Evolutionary conservation across 2,888 invertebrate species (phyloP), one percentile per base, ranked within the genome.

Genomic region (Euspilapteryx auroguttella): DNA sequence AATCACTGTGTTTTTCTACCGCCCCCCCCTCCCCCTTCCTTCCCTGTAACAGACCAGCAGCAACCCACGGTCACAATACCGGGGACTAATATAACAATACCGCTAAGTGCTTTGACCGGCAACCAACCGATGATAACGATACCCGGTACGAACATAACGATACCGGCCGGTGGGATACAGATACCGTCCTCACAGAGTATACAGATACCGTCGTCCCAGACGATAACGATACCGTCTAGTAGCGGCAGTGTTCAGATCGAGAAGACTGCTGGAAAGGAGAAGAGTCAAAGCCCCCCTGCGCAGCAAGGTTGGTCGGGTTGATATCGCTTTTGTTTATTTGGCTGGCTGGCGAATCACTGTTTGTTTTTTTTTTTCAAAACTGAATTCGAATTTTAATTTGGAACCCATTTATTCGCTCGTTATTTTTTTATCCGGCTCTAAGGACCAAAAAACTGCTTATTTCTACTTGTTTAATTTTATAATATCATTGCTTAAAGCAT

Each of bases 31-130:
- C n/a, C n/a, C n/a, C n/a, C n/a, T n/a, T n/a, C n/a, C n/a, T n/a
- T n/a, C n/a, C n/a, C 47, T 48, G 55, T 56, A 55, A 57, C 71
- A 73, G 75, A 75, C 45, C 75, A 73, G 45, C 69, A 66, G 53
- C 63, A 63, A 32, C 69, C 81, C 38, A 68, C 80, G 35, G 59
- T 82, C 42, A 78, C 78, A 29, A 80, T 82, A 42, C 81, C 82
- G 32, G 82, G 82, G 49, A 82, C 82, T 45, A 82, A 82, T 59
- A 68, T 82, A 41, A 66, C 78, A 47, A 79, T 82, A 41, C 82
- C 82, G 29, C 43, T 77, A 46, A 64, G 62, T 50, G 69, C 73
- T 39, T 47, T 76, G 47, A 53, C 64, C 41, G 61, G 62, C 35
- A 58, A 54, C 41, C 79, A 79, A 44, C 57, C 63, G 35, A 62